Conservation (phyloP, 2,113 vertebrate genomes). For the Romanogobio albipinnatus region DNA sequence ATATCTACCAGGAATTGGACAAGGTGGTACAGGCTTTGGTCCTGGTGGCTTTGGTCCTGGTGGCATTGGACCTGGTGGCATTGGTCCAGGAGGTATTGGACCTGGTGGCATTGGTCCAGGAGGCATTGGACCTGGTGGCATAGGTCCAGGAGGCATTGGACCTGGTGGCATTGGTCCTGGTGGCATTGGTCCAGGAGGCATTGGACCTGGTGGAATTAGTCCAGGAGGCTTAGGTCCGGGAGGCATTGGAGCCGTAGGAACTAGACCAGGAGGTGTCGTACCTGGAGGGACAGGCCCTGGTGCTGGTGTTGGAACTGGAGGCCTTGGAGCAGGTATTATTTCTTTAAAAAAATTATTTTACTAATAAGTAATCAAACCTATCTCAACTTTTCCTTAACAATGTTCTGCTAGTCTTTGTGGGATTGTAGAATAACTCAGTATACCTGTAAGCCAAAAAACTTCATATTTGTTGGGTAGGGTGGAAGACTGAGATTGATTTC, state of each 20-base stretch:
- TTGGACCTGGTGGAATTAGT: constrained; percentile 24
- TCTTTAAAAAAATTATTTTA: not conserved
- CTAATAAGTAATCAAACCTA: not conserved
- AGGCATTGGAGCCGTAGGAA: not conserved
- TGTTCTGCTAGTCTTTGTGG: not conserved
- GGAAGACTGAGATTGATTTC: not conserved
- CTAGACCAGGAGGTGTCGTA: constrained; percentile 32
- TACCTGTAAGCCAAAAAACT: not conserved
- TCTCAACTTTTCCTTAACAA: not conserved
- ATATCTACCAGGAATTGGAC: constrained; percentile 57
- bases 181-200: constrained; percentile 28
- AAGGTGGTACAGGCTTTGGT: constrained; percentile 43
- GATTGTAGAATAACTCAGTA: not conserved
- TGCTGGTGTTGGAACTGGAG: constrained; percentile 56
- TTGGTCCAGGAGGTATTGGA: not conserved
- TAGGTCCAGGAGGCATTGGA: constrained; percentile 6
- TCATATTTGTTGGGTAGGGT: not conserved
- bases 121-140: constrained; percentile 26
- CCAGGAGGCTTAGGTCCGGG: constrained; percentile 4
- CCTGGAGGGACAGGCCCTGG: constrained; percentile 33
- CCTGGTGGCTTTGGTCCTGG: constrained; percentile 27
- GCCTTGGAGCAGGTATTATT: constrained; percentile 52
- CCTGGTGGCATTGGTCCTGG: constrained; percentile 56
- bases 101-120: constrained; percentile 23
- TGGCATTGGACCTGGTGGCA: constrained; percentile 33